Base-by-base conservation (phyloP, 2,113 vertebrate genomes). In the Nibea coibor region DNA sequence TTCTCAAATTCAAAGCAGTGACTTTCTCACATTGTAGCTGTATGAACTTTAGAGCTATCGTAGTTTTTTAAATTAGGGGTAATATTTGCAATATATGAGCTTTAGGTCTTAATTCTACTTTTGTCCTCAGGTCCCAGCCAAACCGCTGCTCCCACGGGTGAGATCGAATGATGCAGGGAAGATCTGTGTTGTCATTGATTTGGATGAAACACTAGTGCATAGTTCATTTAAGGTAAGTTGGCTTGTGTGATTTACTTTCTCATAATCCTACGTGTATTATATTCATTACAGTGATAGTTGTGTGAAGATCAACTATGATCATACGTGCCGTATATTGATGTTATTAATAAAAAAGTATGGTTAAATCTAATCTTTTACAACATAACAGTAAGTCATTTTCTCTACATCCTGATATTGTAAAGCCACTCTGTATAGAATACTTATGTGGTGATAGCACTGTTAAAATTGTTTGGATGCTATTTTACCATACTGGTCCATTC, bases 191-290 rank as follows among this genome's bases (percentile, higher is more conserved):
- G 94, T 96, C 53, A 95, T 96, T 45, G 95, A 96, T 88, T 91
- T 96, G 90, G 95, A 96, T 87, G 95, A 96, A 93, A 96, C 95
- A 11, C 89, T 96, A 86, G 95, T 96, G 67, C 95, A 96, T 86
- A 96, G 95, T 91, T 96, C 95, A 78, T 96, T 96, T 81, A 96
- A 95, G 95, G 95, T 96, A 92, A 92, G 89, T 50, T 64, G n/a
- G 17, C 17, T 19, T 10, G 7, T 39, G n/a, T 62, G 50, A 69
- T 24, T n/a, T 75, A 20, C 15, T 58, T 56, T 72, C 53, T 47
- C 19, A 59, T 42, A 16, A 42, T 10, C 28, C 10, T 26, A 20
- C 11, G 16, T 17, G 22, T 56, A 11, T 5, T 66, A 5, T 20
- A 2, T 39, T 42, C 19, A 20, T 22, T 62, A 24, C 47, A 12